Evolutionary conservation across 2,113 vertebrate genomes (phyloP).

Genomic region (Caracal caracal): DNA sequence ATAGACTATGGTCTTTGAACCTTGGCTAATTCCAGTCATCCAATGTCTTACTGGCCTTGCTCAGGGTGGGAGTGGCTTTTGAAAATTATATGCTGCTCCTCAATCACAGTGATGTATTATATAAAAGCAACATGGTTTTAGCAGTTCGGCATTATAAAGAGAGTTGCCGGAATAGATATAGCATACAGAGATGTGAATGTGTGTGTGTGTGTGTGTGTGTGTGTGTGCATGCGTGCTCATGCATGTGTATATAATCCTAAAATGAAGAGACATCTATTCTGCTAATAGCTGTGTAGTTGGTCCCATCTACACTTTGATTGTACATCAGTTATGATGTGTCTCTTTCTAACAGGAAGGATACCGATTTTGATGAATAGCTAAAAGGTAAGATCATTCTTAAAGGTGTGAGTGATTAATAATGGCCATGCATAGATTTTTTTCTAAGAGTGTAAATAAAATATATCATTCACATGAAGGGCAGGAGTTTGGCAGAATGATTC

Average conservation of each 20-base stretch:
- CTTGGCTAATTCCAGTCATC: not conserved
- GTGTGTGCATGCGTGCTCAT: not conserved
- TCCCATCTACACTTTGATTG: slow-evolving; percentile 63
- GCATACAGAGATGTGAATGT: not conserved
- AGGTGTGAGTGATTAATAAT: slow-evolving; percentile 94
- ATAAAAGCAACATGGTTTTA: slow-evolving; percentile 28
- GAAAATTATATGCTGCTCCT: slow-evolving; percentile 3
- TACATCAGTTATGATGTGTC: slow-evolving; percentile 75
- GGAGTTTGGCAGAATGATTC: slow-evolving; percentile 89
- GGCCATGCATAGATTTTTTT: slow-evolving; percentile 89
- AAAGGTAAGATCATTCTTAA: slow-evolving; percentile 92
- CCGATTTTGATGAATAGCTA: slow-evolving; percentile 89
- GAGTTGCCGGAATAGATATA: not conserved
- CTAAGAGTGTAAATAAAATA: slow-evolving; percentile 95
- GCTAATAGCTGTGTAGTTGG: slow-evolving; percentile 44
- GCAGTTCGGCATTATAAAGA: slow-evolving; percentile 46
- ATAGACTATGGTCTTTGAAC: not conserved
- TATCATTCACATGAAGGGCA: slow-evolving; percentile 91
- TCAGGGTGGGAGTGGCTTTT: not conserved
- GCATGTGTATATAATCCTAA: not conserved
- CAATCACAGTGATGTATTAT: not conserved
- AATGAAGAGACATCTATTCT: slow-evolving; percentile 61
- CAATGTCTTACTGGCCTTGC: not conserved
- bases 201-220: not conserved
- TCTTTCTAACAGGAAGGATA: slow-evolving; percentile 85